phyloP scores from a whole-genome alignment of 2,113 vertebrate species.

The Centropus unirufus region DNA sequence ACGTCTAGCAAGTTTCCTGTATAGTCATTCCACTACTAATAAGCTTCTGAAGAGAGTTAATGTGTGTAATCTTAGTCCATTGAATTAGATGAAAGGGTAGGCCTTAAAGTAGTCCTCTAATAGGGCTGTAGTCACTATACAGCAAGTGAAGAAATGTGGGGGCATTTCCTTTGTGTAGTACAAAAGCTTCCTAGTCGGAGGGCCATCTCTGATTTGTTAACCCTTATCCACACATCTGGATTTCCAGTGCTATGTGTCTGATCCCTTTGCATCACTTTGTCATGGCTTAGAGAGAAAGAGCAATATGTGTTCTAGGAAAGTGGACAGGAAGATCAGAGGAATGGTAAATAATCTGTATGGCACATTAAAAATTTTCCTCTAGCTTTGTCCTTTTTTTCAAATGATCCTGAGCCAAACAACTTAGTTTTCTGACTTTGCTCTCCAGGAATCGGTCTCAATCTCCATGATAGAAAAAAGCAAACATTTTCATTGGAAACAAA shows the following conservation, averaged over 20 bases:
- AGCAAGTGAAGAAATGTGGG: neutral
- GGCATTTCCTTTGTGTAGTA: neutral
- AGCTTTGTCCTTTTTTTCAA: neutral
- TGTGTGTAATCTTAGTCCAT: neutral
- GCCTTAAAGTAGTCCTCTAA: neutral
- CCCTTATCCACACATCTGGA: neutral
- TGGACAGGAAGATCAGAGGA: neutral
- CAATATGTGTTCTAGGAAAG: neutral
- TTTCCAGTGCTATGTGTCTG: neutral
- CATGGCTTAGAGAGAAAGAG: neutral
- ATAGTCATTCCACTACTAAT: neutral
- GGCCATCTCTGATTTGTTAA: neutral
- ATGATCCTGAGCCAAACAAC: neutral
- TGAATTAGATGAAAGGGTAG: neutral
- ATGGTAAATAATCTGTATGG: neutral
- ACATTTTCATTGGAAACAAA: neutral
- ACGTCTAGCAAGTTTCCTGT: neutral
- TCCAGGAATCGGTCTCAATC: neutral
- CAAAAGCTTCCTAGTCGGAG: neutral
- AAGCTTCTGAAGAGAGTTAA: neutral
- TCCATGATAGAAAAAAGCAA: neutral
- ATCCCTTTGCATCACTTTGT: neutral
- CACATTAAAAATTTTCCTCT: fast-evolving
- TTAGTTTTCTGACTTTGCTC: neutral
- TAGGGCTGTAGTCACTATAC: neutral